Evolutionary conservation across 2,113 vertebrate species (phyloP), one percentile per base, ranked within the genome.

Genomic region (Rhinoderma darwinii): DNA sequence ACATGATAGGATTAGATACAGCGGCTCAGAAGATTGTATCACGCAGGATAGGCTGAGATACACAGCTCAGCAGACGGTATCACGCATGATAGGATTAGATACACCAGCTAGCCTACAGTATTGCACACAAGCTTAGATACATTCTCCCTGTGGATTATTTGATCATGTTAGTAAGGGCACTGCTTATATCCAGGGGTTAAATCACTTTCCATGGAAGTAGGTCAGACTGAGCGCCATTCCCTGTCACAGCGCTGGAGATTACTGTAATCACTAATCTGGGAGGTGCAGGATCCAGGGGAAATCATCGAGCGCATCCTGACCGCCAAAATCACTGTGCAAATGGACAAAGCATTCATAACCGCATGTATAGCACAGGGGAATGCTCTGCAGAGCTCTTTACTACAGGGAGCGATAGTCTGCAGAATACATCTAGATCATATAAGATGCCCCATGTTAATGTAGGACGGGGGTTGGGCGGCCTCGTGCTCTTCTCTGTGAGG

Each of bases 171-270:
- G 4, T 56, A 25, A 56, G 54, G 9, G 22, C 54, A 7, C 54
- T 35, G 66, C 32, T 70, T 70, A 37, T 70, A 70, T 44, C 76
- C 37, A 82, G 56, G 79, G 59, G 79, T 59, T 82, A 82, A 82
- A 63, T 82, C 56, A 44, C 11, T 30, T 30, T 9, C 18, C 68
- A 32, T 73, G 30, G 63, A 73, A 73, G 66, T 83, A 83, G 82
- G 82, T 83, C 82, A 83, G 66, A 68, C 30, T 5, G 63, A 47
- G 66, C 41, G 17, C 27, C 27, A 39, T 43, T 25, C 61, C 12
- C 43, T 47, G 81, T 83, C 81, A 47, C 43, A 30, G 41, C 54
- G 56, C n/a, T 37, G n/a, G 6, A 30, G 82, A 73, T 83, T 73
- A 83, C 41, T 39, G 44, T 83, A 51, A 73, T 73, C 68, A 73